Conservation (phyloP, 2,888 invertebrate genomes). For the Protophormia terraenovae region DNA sequence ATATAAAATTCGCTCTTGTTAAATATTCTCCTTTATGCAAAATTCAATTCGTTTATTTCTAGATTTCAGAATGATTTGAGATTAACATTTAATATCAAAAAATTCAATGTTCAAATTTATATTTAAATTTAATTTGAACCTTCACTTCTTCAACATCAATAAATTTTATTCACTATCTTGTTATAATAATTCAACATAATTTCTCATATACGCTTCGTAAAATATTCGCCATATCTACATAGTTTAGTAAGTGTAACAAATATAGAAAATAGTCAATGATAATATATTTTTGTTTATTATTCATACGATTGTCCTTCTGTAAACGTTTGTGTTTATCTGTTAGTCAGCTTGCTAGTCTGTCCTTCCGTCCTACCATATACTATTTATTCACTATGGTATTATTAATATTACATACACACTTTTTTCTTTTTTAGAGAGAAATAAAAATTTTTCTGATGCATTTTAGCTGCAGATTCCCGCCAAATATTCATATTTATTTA, state of each 20-base stretch:
- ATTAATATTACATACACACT: constrained; percentile 30
- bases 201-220: neutral
- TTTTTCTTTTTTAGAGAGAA: no score
- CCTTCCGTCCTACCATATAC: neutral
- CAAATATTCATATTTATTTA: constrained; percentile 45
- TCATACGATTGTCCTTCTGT: no score
- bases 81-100: no score
- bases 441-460: neutral
- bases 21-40: no score
- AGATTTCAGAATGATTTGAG: no score
- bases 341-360: neutral
- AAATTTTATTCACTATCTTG: no score
- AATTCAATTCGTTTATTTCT: no score
- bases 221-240: neutral
- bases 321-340: constrained; percentile 34
- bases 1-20: no score
- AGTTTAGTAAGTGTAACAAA: constrained; percentile 9
- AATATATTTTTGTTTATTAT: neutral
- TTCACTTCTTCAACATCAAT: no score
- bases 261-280: neutral
- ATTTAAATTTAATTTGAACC: no score
- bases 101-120: no score
- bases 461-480: neutral
- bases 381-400: constrained; percentile 41
- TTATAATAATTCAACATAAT: neutral